Conservation (phyloP, 2,888 invertebrate genomes). For the Aricia artaxerxes region DNA sequence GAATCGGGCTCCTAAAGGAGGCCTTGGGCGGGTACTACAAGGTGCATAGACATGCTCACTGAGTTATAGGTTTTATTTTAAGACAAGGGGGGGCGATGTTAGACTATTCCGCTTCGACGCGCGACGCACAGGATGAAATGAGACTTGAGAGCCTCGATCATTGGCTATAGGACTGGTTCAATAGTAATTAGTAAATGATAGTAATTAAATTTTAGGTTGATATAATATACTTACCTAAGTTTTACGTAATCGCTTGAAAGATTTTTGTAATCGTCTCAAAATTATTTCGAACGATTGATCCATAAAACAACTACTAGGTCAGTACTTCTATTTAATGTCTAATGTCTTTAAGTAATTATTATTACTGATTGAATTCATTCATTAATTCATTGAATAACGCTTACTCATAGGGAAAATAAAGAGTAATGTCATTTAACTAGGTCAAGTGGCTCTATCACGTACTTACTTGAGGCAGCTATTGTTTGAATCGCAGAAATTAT, state of each 20-base stretch:
- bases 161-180: no score
- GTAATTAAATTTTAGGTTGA: no score
- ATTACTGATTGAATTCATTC: background rate
- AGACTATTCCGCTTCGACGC: no score
- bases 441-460: constrained; percentile 6
- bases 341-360: background rate
- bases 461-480: background rate
- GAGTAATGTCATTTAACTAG: constrained; percentile 16
- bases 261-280: background rate
- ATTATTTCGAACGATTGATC: background rate
- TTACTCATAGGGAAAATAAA: background rate
- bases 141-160: no score
- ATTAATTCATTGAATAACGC: background rate
- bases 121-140: no score
- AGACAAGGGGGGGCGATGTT: no score
- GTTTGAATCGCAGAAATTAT: background rate
- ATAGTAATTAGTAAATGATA: no score
- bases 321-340: background rate
- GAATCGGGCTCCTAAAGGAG: no score
- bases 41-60: no score
- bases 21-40: no score
- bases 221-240: background rate
- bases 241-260: background rate
- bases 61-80: no score
- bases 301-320: background rate